These are phyloP conservation scores for Apotomis betuletana DNA, from an alignment of 2,888 invertebrate species.

Conservation along the genomic window DNA sequence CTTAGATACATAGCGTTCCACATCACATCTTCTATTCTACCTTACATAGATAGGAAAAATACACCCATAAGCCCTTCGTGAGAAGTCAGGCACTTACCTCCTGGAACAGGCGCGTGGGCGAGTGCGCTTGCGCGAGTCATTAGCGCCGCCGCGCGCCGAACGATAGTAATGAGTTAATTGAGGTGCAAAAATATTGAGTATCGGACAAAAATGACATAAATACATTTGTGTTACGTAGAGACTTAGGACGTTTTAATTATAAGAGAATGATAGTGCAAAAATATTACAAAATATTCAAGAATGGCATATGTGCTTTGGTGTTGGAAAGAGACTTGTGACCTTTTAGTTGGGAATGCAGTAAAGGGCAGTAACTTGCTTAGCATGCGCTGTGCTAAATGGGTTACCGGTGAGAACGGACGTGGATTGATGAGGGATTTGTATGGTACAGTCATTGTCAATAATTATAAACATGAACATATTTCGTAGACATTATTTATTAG, in stretches of 20 bases:
- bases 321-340: too few relatives aligned
- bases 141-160: slow-evolving; percentile 59
- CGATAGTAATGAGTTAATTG: slow-evolving; percentile 78
- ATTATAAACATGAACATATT: too few relatives aligned
- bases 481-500: too few relatives aligned
- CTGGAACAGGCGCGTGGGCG: slow-evolving; percentile 44
- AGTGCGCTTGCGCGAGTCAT: slow-evolving; percentile 49
- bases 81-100: slow-evolving; percentile 28
- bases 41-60: neutral
- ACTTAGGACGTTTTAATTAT: neutral
- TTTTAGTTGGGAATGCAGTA: too few relatives aligned
- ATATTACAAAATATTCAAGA: too few relatives aligned
- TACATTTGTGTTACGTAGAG: neutral
- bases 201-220: neutral
- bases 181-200: slow-evolving; percentile 74
- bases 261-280: slow-evolving; percentile 7
- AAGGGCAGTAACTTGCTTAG: slow-evolving; percentile 55
- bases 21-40: neutral
- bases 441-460: neutral
- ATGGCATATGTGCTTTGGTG: too few relatives aligned
- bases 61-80: slow-evolving; percentile 15
- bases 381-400: slow-evolving; percentile 60
- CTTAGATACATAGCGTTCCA: too few relatives aligned
- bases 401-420: slow-evolving; percentile 45
- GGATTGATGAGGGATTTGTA: slow-evolving; percentile 20